Evolutionary conservation across 1,140 invertebrate genomes (phyloP).

Genomic region (Druon quercuslanigerum): DNA sequence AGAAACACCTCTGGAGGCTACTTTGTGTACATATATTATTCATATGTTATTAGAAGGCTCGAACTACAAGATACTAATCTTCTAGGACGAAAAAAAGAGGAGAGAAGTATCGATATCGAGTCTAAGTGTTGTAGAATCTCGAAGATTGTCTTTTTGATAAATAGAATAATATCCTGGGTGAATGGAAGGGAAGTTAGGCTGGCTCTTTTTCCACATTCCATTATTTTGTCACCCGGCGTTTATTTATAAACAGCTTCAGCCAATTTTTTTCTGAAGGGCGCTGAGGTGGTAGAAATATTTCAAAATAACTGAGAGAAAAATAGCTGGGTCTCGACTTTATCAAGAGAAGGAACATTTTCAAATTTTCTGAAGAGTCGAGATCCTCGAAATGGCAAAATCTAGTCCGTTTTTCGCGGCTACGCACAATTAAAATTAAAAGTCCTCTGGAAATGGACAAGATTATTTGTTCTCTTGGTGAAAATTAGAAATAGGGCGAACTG

Average conservation of each 20-base stretch:
- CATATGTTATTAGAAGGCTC: constrained; percentile 20
- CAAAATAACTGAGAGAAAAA: background rate
- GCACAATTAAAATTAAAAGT: too few species aligned
- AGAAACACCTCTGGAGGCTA: constrained; percentile 20
- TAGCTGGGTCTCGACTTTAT: background rate
- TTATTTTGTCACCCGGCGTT: constrained; percentile 6
- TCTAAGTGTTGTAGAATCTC: constrained; percentile 26
- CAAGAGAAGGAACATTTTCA: too few species aligned
- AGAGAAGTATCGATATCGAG: constrained; percentile 23
- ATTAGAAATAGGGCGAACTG: background rate
- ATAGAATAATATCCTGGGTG: background rate
- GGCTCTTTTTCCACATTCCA: constrained; percentile 28
- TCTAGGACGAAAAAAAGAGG: constrained; percentile 1
- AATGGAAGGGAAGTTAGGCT: constrained; percentile 10
- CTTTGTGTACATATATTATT: constrained; percentile 25
- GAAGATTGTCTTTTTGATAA: constrained; percentile 4
- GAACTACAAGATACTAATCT: background rate
- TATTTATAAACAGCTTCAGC: constrained; percentile 5
- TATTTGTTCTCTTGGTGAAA: background rate
- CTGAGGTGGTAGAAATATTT: background rate
- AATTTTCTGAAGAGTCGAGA: too few species aligned
- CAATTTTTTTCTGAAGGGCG: background rate
- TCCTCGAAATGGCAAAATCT: too few species aligned
- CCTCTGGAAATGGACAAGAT: too few species aligned
- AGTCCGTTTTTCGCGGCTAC: too few species aligned